Percentiles rank a stretch among this genome's conserved stretches.
Evolutionary conservation across 2,888 invertebrate genomes (phyloP).

Genomic region (Uloborus plumipes): DNA sequence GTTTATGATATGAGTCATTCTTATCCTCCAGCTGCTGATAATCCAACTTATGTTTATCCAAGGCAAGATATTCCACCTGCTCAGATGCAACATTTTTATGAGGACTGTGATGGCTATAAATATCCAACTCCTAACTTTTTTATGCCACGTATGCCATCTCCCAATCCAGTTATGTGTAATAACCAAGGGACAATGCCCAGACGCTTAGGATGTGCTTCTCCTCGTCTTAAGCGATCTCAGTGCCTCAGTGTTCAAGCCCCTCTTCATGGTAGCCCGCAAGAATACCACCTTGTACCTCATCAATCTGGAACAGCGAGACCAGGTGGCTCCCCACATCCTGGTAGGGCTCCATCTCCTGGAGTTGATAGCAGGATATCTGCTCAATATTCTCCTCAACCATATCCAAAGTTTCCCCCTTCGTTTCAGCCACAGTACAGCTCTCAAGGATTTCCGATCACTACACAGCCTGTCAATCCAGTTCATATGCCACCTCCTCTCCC

Average conservation of each 20-base stretch:
- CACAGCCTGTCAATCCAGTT: conserved; percentile 40
- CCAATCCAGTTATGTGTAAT: conserved; percentile 21
- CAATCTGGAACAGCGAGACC: conserved; percentile 21
- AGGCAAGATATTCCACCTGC: conserved; percentile 22
- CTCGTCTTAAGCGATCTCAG: conserved; percentile 49
- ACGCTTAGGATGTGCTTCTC: conserved; percentile 37
- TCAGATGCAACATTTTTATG: conserved; percentile 44
- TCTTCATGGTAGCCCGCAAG: conserved; percentile 52
- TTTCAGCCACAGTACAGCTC: conserved; percentile 27
- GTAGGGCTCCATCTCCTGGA: conserved; percentile 48
- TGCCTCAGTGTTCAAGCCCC: conserved; percentile 59
- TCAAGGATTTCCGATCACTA: conserved; percentile 49
- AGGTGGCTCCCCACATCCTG: conserved; percentile 44
- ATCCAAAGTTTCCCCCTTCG: conserved; percentile 53
- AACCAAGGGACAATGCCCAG: conserved; percentile 40
- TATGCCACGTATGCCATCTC: conserved; percentile 20
- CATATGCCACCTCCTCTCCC: conserved; percentile 33
- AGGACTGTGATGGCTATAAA: conserved; percentile 53
- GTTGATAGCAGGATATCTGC: conserved; percentile 27
- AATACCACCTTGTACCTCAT: conserved; percentile 53
- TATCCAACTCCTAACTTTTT: conserved; percentile 42
- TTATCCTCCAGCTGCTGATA: conserved; percentile 48
- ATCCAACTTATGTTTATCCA: conserved; percentile 30
- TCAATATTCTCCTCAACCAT: conserved; percentile 49
- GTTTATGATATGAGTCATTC: conserved; percentile 60